Evolutionary conservation across 2,113 vertebrate genomes (phyloP).

Genomic region (Scatophagus argus): DNA sequence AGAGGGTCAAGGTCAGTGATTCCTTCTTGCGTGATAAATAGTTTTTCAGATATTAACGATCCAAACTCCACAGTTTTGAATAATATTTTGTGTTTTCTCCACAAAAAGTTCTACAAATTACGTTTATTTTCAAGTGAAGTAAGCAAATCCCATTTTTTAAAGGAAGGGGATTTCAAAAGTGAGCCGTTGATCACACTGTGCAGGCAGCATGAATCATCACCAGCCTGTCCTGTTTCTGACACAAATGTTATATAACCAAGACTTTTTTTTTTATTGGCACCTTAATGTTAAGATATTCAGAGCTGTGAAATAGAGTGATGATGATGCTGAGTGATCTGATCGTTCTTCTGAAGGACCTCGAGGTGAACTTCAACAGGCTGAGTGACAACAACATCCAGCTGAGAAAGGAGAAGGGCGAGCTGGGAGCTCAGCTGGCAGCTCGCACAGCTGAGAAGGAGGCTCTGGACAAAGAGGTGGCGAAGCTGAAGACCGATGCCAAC

Average conservation of each 20-base stretch:
- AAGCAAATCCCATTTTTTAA: background rate
- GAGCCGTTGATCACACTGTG: background rate
- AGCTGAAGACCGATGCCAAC: constrained; percentile 61
- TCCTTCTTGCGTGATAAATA: fast-evolving
- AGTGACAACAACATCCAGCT: constrained; percentile 73
- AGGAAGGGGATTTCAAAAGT: background rate
- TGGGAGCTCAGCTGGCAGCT: constrained; percentile 76
- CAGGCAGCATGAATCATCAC: background rate
- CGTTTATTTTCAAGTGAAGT: background rate
- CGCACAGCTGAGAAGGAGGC: constrained; percentile 68
- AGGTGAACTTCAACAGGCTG: constrained; percentile 79
- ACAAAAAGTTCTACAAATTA: background rate
- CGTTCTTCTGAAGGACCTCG: constrained; percentile 76
- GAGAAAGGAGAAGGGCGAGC: constrained; percentile 69
- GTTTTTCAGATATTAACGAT: background rate
- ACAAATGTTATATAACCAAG: background rate
- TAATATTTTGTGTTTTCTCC: background rate
- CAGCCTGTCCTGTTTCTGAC: background rate
- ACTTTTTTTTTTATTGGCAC: background rate
- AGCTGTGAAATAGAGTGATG: background rate
- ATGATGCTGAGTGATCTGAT: constrained; percentile 19
- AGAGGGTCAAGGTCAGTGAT: constrained; percentile 77
- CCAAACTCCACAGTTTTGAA: background rate
- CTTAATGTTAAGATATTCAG: background rate
- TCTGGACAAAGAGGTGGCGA: constrained; percentile 68